These are phyloP conservation scores for Hippasteria phrygiana DNA, from an alignment of 53 echinoderm and acorn worm species.

Conservation along the genomic window DNA sequence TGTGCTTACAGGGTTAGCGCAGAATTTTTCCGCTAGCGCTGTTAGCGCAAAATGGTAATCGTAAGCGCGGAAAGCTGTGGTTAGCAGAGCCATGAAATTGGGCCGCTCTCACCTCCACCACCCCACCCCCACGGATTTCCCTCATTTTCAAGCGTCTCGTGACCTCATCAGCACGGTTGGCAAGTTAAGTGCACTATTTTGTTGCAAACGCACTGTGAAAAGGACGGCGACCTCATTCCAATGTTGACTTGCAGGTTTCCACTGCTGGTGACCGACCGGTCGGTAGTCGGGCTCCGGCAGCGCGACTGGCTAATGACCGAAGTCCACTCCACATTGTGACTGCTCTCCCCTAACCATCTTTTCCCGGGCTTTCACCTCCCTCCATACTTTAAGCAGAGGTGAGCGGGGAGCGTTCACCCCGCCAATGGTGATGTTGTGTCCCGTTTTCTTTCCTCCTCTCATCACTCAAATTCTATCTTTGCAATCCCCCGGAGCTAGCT, in stretches of 20 bases:
- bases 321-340: slow-evolving; percentile 44
- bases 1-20: no score
- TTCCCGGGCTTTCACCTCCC: slow-evolving; percentile 60
- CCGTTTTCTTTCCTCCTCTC: slow-evolving; percentile 25
- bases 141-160: no score
- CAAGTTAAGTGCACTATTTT: no score
- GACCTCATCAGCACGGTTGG: no score
- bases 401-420: slow-evolving; percentile 61
- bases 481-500: slow-evolving; percentile 65
- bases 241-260: slow-evolving; percentile 57
- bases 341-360: slow-evolving; percentile 53
- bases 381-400: slow-evolving; percentile 57
- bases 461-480: slow-evolving; percentile 64
- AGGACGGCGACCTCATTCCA: no score
- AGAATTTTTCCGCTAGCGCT: no score
- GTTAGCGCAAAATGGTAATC: no score
- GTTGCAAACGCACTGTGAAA: no score
- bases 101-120: no score
- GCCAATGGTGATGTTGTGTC: slow-evolving; percentile 43
- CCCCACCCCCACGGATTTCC: no score
- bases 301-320: slow-evolving; percentile 39
- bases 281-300: slow-evolving; percentile 22
- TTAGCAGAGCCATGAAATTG: no score
- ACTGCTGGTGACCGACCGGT: slow-evolving; percentile 56
- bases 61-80: no score